phyloP scores from a whole-genome alignment of 2,797 vertebrate genomes.

The Pseudomugil gertrudae region DNA sequence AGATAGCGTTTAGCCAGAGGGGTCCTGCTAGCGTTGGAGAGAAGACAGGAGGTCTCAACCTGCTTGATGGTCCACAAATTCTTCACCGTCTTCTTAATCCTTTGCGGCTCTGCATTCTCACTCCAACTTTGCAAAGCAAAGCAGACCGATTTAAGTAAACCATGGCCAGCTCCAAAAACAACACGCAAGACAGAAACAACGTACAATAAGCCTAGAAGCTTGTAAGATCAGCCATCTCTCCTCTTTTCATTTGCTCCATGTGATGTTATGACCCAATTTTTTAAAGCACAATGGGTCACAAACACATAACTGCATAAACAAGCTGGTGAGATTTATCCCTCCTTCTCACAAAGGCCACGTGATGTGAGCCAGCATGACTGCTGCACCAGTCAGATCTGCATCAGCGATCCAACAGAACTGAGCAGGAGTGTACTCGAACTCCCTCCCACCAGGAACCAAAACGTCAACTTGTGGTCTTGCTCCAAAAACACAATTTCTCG shows the following conservation, averaged over 20 bases:
- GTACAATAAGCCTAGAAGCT: slow-evolving; percentile 40
- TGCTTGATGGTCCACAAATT: slow-evolving; percentile 52
- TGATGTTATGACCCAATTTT: slow-evolving; percentile 62
- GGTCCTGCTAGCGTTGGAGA: slow-evolving; percentile 53
- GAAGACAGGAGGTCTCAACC: slow-evolving; percentile 49
- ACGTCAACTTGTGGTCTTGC: slow-evolving; percentile 58
- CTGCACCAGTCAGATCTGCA: slow-evolving; percentile 59
- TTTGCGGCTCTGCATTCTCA: slow-evolving; percentile 37
- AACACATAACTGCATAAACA: slow-evolving; percentile 56
- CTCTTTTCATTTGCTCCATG: slow-evolving; percentile 43
- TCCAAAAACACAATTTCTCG: slow-evolving; percentile 74
- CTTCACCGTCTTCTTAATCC: slow-evolving; percentile 28
- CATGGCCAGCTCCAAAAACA: slow-evolving; percentile 33
- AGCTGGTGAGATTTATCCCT: slow-evolving; percentile 46
- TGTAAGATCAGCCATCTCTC: slow-evolving; percentile 39
- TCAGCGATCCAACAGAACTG: slow-evolving; percentile 58
- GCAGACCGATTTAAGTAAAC: slow-evolving; percentile 30
- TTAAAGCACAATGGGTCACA: slow-evolving; percentile 54
- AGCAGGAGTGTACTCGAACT: slow-evolving; percentile 44
- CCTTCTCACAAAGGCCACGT: slow-evolving; percentile 59
- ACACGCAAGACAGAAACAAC: slow-evolving; percentile 23
- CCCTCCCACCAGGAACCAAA: slow-evolving; percentile 68
- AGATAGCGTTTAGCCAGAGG: slow-evolving; percentile 51
- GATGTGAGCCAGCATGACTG: slow-evolving; percentile 61
- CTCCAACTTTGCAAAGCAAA: slow-evolving; percentile 41